Base-by-base conservation (phyloP, 2,888 invertebrate genomes). In the Strigamia transsilvanica region DNA sequence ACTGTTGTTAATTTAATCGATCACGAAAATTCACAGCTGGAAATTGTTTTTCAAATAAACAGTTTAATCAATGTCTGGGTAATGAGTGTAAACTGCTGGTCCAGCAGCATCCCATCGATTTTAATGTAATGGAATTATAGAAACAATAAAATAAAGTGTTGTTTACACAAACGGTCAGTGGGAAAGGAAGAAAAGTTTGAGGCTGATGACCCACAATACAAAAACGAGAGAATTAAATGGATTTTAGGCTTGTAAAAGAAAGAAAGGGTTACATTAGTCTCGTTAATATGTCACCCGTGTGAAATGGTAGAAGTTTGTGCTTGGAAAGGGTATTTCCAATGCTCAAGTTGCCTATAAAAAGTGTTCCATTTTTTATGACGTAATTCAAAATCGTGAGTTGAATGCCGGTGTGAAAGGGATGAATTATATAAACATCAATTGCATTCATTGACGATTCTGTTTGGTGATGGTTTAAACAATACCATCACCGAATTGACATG, bases 351-450 rank as follows among this genome's bases (percentile, higher is more conserved):
- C 12, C 56, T 73, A 32, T 73, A 32, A 73, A 73, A 73, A 73
- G 21, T 73, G 73, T 73, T 73, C 73, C 73, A 73, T 73, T 73
- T 73, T 56, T 73, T 73, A 73, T 73, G 73, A 73, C 73, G 73
- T 73, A 73, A 73, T 73, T 73, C 73, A 32, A 73, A 73, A 73
- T 73, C 73, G 73, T 73, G 73, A 23, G 23, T 32, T 32, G 73
- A 73, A 73, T 73, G 13, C 27, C 6, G 73, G 73, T 73, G 73
- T 32, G 32, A 32, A 73, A 73, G 73, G 73, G 73, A 73, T 73
- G 73, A 73, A 73, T 73, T 73, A 73, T 73, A 73, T 32, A 73
- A 73, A 73, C 73, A 73, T 73, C 73, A 73, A 73, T 73, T 73
- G 73, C 73, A 73, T 73, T 73, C 32, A 32, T 27, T 73, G 73